Base-by-base conservation (phyloP, 2,888 invertebrate genomes). In the Phorcus lineatus region DNA sequence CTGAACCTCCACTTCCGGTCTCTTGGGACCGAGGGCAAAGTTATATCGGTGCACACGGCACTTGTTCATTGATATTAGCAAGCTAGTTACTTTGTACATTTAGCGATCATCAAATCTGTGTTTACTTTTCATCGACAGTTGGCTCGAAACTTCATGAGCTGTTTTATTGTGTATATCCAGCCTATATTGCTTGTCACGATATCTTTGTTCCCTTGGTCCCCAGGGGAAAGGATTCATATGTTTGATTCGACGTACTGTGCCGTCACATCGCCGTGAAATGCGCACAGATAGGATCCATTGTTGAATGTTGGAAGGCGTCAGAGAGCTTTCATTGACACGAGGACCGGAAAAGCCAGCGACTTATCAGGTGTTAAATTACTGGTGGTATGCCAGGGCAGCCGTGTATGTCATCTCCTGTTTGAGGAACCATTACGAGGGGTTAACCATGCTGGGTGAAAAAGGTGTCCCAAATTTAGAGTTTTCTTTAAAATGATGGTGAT, bases 1-100 rank as follows among this genome's bases (percentile, higher is more conserved):
- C 62, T 62, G 62, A 31, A 24, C 62, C 28, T 24, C n/a, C 28
- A 28, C 62, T 62, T 24, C 62, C 62, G 28, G 28, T 62, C 62
- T 28, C 62, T n/a, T 28, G 62, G 62, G 62, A 62, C 62, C 28
- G 28, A 31, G 62, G 62, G 16, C 28, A 62, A 31, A 62, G 62
- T 24, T 28, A 28, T 28, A 13, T 28, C 62, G 28, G 62, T 62
- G 62, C 62, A 62, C 28, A n/a, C 16, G 62, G 11, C 62, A 62
- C 62, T 62, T 62, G 28, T 17, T 9, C 28, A 31, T 62, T 62
- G 62, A 62, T 28, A 62, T 62, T 62, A 62, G 62, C 28, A 62
- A 62, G 62, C 62, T 62, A 62, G 62, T 62, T 62, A 62, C 62
- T 62, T 62, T 62, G 62, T 62, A 62, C 62, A 62, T 62, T 62